Percentiles rank a stretch among this genome's conserved stretches.
Conservation (phyloP, 2,113 vertebrate species). For the Hemiprocne comata region DNA sequence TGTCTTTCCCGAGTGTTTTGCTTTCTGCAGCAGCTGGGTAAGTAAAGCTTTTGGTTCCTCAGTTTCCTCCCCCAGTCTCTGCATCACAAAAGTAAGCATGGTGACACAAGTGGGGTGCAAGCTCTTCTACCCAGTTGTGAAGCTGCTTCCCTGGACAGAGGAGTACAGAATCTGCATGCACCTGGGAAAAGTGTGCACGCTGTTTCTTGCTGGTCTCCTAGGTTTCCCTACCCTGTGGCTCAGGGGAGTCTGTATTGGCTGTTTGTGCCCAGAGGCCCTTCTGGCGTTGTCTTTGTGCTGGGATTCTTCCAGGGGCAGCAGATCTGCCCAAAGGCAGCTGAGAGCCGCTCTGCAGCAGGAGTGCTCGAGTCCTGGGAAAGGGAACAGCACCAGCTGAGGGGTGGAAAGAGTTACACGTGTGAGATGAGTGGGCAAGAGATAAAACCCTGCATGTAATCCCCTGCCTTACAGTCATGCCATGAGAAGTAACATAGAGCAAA, state of each 20-base stretch:
- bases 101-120: neutral
- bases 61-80: neutral
- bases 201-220: neutral
- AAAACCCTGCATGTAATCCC: neutral
- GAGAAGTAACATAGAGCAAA: neutral
- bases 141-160: neutral
- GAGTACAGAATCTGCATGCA: neutral
- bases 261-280: neutral
- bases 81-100: neutral
- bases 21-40: neutral
- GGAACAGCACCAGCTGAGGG: neutral
- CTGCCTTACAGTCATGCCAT: neutral
- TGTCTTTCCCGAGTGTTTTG: neutral
- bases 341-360: neutral
- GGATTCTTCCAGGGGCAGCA: neutral
- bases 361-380: neutral
- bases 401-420: rapidly evolving
- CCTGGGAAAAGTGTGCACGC: neutral
- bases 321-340: neutral
- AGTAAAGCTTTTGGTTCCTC: neutral
- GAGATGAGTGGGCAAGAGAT: neutral
- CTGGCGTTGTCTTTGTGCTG: neutral
- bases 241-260: neutral
- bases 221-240: neutral
- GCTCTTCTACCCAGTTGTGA: neutral